Base-by-base conservation (phyloP, 2,113 vertebrate genomes). In the Todiramphus saurophagus region DNA sequence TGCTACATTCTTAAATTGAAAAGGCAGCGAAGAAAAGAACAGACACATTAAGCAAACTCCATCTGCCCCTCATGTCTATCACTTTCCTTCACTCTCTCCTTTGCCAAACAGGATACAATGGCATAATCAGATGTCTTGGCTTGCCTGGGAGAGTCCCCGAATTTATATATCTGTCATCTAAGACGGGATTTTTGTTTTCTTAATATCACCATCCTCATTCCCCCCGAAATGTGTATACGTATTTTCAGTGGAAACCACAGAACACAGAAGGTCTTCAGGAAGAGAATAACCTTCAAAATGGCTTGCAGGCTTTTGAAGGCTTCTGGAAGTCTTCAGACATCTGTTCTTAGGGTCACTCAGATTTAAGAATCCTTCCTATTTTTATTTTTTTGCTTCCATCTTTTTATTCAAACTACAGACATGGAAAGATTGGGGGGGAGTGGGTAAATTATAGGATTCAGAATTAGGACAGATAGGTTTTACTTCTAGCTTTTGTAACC, bases 11-110 rank as follows among this genome's bases (percentile, higher is more conserved):
- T 96, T 95, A 93, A 97, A 98, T 97, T 97, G 98, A 98, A 98
- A 97, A 98, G 98, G 97, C 98, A 98, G 97, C 88, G 87, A 97
- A 96, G 96, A 98, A 98, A 97, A 97, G 96, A 98, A 95, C 97
- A 98, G 98, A 98, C 98, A 98, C 88, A 93, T 97, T 97, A 98
- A 94, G 97, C 97, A 98, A 98, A 98, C 97, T 98, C 98, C 98
- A 98, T 98, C 98, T 98, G 98, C 97, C 97, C 97, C 96, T 97
- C 94, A 91, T 63, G 98, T 98, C 98, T 98, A 97, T 97, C 98
- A 98, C 98, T 97, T 98, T 73, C 94, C 95, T 97, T 93, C 93
- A 82, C 96, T 97, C 95, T 78, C 94, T 96, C 81, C 91, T 95
- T 94, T 96, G 81, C 96, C 95, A 96, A 97, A 96, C 86, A 85